Evolutionary conservation across 2,113 vertebrate genomes (phyloP).

Genomic region (Patagioenas fasciata): DNA sequence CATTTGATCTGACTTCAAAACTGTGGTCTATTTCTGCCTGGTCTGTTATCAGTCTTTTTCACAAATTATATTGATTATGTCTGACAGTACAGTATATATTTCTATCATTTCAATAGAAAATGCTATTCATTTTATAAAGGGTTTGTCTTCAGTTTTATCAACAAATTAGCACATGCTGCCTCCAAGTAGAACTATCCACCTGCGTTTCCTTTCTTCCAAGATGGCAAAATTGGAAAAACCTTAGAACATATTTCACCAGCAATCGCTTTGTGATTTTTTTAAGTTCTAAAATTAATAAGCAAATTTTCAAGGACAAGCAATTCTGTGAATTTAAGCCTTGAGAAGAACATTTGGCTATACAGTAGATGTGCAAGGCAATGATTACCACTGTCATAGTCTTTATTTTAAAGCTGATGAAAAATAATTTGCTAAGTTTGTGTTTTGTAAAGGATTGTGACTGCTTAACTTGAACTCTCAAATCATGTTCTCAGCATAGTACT

Average conservation of each 20-base stretch:
- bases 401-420: not conserved
- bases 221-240: not conserved
- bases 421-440: not conserved
- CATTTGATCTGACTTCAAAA: not conserved
- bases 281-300: slow-evolving; percentile 42
- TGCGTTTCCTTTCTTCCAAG: slow-evolving; percentile 11
- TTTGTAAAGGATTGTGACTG: not conserved
- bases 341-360: not conserved
- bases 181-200: not conserved
- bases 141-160: not conserved
- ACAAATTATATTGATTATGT: not conserved
- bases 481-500: not conserved
- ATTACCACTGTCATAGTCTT: not conserved
- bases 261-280: not conserved
- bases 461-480: not conserved
- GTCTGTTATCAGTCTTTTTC: not conserved
- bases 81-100: not conserved
- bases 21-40: not conserved
- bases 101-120: not conserved
- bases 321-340: not conserved
- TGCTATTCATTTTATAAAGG: not conserved
- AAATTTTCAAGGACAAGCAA: slow-evolving; percentile 5
- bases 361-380: not conserved
- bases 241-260: not conserved
- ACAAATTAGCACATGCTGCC: not conserved